A percentile compares a stretch with the other conserved stretches of the same genome.
Evolutionary conservation across 2,888 invertebrate genomes (phyloP).

Genomic region (Romanomermis culicivorax): DNA sequence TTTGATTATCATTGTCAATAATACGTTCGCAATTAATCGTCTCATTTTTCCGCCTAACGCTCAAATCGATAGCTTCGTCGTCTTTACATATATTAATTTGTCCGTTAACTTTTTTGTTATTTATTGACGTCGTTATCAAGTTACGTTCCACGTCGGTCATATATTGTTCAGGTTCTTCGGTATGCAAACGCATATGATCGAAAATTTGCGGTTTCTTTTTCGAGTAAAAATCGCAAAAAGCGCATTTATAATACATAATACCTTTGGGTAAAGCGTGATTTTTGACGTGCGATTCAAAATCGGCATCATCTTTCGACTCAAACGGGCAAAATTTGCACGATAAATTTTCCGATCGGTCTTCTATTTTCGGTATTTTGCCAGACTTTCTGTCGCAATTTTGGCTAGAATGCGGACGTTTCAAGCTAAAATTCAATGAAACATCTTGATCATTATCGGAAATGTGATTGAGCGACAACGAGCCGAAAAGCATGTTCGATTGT

Average conservation of each 20-base stretch:
- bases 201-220: slow-evolving; percentile 14
- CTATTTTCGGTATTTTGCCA: not conserved
- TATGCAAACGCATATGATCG: slow-evolving; percentile 15
- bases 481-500: not conserved
- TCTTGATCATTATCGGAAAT: not conserved
- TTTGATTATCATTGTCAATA: too few relatives aligned
- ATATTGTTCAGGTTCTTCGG: slow-evolving; percentile 13
- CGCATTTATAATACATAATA: slow-evolving; percentile 15
- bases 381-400: not conserved
- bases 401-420: not conserved
- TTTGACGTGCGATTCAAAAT: not conserved
- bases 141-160: slow-evolving; percentile 15
- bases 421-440: too few relatives aligned
- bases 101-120: not conserved
- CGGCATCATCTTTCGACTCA: not conserved
- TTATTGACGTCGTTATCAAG: slow-evolving; percentile 12
- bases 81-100: too few relatives aligned
- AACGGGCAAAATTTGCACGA: slow-evolving; percentile 6
- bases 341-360: not conserved
- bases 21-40: too few relatives aligned
- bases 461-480: not conserved
- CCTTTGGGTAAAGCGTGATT: not conserved
- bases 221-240: slow-evolving; percentile 16
- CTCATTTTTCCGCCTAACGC: too few relatives aligned
- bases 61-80: not conserved